Evolutionary conservation across 2,797 vertebrate genomes (phyloP).

Genomic region (Intellagama lesueurii): DNA sequence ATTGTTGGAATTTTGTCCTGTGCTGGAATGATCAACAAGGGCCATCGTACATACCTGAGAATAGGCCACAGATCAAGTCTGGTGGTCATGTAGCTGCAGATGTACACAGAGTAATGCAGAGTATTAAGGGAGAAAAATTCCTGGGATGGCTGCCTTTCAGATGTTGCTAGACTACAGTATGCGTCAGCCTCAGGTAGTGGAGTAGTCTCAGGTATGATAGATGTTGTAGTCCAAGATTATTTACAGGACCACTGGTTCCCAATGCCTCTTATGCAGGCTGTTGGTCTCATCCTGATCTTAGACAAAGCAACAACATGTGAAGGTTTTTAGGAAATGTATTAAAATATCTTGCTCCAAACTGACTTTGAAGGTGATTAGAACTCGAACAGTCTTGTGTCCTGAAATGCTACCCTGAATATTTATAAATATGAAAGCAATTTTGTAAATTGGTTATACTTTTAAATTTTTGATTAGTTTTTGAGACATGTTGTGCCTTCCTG

Average conservation of each 20-base stretch:
- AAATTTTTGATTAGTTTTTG: neutral
- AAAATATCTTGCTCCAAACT: neutral
- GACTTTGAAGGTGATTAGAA: neutral
- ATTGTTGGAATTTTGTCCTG: neutral
- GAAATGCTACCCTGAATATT: neutral
- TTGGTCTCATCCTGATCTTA: neutral
- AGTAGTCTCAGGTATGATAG: no score
- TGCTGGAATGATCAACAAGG: neutral
- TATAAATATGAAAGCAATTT: neutral
- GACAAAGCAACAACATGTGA: neutral
- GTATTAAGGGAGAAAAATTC: no score
- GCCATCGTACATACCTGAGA: neutral
- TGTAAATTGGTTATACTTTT: neutral
- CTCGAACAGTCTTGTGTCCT: neutral
- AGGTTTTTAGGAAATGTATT: neutral
- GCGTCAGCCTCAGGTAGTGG: no score
- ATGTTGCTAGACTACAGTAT: no score
- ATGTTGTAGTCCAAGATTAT: neutral
- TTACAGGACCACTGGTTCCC: neutral
- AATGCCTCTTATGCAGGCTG: neutral
- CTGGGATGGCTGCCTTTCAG: no score
- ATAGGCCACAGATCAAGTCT: neutral
- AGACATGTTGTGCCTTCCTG: neutral
- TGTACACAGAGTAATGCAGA: neutral
- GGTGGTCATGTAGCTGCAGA: neutral